phyloP scores from a whole-genome alignment of 2,113 vertebrate species.

The Callipepla californica region DNA sequence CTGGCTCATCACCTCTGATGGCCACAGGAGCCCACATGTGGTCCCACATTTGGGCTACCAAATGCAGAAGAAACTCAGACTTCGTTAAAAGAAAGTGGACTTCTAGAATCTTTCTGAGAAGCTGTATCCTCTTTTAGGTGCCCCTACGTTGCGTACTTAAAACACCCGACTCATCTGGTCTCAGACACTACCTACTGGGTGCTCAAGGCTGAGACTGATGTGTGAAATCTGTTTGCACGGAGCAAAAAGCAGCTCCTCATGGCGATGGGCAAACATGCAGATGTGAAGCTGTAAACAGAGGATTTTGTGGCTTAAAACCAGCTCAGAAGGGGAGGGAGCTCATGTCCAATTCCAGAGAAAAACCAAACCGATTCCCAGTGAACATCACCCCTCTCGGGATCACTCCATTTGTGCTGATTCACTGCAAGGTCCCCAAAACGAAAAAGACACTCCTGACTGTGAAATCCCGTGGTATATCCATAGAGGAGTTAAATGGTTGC shows the following conservation, averaged over 20 bases:
- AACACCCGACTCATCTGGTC: accelerated
- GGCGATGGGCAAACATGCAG: accelerated
- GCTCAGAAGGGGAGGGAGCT: neutral
- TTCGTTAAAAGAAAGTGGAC: neutral
- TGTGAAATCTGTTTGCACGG: neutral
- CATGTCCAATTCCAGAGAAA: neutral
- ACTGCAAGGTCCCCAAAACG: neutral
- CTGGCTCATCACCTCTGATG: neutral
- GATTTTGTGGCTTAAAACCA: neutral
- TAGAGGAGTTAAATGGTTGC: neutral
- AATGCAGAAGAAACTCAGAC: neutral
- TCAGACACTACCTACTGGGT: accelerated
- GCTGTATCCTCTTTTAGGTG: accelerated
- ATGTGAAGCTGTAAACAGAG: neutral
- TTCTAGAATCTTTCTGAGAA: neutral
- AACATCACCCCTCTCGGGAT: neutral
- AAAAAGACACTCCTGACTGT: accelerated
- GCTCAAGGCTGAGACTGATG: neutral
- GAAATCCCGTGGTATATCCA: neutral
- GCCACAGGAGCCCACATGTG: accelerated
- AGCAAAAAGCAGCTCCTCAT: neutral
- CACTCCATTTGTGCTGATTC: accelerated
- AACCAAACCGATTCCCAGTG: neutral
- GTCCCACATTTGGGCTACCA: neutral
- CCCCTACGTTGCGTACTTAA: accelerated